A percentile compares a stretch with the other conserved stretches of the same genome.
These are phyloP conservation scores for Octodonta nipae DNA, from an alignment of 2,888 invertebrate species.

Conservation along the genomic window DNA sequence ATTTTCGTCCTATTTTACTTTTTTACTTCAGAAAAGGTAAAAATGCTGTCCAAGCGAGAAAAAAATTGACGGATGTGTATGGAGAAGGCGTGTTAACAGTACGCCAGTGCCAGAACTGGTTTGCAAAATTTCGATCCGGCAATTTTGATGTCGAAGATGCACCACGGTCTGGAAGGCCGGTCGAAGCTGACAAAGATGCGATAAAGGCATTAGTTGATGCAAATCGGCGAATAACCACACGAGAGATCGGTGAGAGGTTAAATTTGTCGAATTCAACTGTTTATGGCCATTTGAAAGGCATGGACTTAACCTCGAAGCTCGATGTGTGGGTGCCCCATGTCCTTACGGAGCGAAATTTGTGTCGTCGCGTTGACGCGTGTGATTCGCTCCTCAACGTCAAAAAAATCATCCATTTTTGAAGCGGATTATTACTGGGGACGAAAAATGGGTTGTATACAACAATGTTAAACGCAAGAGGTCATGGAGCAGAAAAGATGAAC, in stretches of 20 bases:
- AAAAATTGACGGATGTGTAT: too few species aligned
- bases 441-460: slow-evolving; percentile 1
- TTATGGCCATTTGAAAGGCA: neutral
- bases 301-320: neutral
- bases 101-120: too few species aligned
- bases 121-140: too few species aligned
- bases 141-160: too few species aligned
- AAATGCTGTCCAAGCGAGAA: too few species aligned
- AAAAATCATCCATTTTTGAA: slow-evolving; percentile 1
- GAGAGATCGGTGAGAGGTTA: neutral
- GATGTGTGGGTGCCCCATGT: neutral
- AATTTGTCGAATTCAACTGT: slow-evolving; percentile 1
- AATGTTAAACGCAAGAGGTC: neutral
- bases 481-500: neutral
- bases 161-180: neutral
- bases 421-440: neutral
- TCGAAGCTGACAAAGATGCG: neutral
- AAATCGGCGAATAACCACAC: neutral
- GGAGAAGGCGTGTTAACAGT: too few species aligned
- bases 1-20: too few species aligned
- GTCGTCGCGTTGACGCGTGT: neutral
- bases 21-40: too few species aligned
- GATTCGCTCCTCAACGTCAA: neutral
- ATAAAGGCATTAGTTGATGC: slow-evolving; percentile 1
- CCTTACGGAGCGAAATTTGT: neutral